A percentile compares a stretch with the other conserved stretches of the same genome.
phyloP scores from a whole-genome alignment of 2,797 vertebrate genomes.

The Gobio occitaniae region DNA sequence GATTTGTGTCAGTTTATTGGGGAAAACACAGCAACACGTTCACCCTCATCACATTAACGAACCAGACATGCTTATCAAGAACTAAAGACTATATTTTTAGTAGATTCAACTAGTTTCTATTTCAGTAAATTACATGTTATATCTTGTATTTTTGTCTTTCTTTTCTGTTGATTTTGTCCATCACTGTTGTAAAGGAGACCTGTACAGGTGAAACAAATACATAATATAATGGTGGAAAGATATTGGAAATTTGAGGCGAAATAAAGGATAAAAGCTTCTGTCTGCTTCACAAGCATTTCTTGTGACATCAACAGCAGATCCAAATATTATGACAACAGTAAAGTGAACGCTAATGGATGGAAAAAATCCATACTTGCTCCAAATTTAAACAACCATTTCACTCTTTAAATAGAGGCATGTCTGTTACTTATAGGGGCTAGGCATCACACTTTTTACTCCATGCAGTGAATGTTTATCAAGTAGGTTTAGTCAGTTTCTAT shows the following conservation, averaged over 20 bases:
- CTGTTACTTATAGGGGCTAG: neutral
- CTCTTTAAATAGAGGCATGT: neutral
- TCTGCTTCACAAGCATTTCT: neutral
- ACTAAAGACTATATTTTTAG: neutral
- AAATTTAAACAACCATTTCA: neutral
- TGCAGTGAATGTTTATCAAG: neutral
- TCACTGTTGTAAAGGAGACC: neutral
- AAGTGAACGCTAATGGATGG: neutral
- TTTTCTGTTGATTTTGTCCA: neutral
- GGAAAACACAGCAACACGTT: neutral
- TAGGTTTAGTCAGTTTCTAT: neutral
- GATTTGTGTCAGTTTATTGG: neutral
- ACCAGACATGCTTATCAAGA: neutral
- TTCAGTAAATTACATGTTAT: neutral
- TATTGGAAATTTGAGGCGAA: neutral
- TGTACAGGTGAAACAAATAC: neutral
- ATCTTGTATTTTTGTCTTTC: neutral
- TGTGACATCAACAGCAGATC: neutral
- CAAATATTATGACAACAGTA: slow-evolving; percentile 11
- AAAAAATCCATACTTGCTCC: neutral
- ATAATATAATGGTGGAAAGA: neutral
- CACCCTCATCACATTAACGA: neutral
- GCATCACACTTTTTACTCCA: neutral
- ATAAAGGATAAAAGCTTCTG: neutral
- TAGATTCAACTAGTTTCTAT: neutral